Percentiles rank a stretch among this genome's conserved stretches.
These are phyloP conservation scores for Echinometra lucunter DNA, from an alignment of 53 echinoderm and acorn worm genomes.

Conservation along the genomic window DNA sequence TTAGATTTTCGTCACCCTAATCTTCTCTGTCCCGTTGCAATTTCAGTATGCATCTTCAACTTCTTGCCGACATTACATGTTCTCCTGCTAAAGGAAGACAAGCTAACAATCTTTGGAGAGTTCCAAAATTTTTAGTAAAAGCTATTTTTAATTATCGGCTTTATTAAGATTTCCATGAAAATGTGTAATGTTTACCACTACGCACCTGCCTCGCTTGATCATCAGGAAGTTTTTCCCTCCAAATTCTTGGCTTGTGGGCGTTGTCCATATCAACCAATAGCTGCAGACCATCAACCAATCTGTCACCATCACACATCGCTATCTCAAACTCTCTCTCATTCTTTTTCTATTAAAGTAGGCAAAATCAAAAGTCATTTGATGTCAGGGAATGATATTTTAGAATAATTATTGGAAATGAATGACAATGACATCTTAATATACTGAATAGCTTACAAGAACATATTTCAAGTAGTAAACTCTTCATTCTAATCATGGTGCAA, in stretches of 20 bases:
- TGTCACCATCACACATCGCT: conserved; percentile 57
- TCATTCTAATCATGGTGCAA: background rate
- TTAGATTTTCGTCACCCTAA: too few species aligned
- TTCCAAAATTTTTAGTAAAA: too few species aligned
- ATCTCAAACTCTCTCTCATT: conserved; percentile 29
- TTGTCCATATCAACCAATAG: conserved; percentile 80
- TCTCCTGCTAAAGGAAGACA: too few species aligned
- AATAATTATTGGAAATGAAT: background rate
- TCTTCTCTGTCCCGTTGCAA: too few species aligned
- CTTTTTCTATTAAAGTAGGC: background rate
- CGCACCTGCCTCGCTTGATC: conserved; percentile 11
- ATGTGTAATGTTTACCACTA: background rate
- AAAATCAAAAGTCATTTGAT: background rate
- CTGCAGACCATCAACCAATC: conserved; percentile 80
- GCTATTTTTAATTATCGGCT: too few species aligned
- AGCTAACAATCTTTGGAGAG: too few species aligned
- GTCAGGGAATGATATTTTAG: background rate
- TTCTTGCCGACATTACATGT: too few species aligned
- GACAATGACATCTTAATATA: too few species aligned
- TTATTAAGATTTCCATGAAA: too few species aligned
- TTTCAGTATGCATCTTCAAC: too few species aligned
- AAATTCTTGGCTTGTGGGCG: conserved; percentile 83
- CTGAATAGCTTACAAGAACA: too few species aligned
- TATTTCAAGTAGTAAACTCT: too few species aligned
- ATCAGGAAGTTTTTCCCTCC: conserved; percentile 79